phyloP scores from a whole-genome alignment of 2,888 invertebrate genomes.

The Callimorpha dominula region DNA sequence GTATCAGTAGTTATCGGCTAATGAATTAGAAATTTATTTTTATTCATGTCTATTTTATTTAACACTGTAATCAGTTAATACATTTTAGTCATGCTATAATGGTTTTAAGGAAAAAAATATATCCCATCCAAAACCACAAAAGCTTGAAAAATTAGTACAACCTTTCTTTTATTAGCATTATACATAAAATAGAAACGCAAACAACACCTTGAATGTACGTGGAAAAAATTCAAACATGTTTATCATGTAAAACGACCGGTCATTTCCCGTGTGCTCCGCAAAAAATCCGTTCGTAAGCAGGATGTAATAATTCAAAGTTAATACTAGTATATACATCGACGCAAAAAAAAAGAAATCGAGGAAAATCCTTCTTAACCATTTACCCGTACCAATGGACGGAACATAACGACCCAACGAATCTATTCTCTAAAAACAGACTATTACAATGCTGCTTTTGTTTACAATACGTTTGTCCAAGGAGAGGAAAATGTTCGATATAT shows the following conservation, averaged over 20 bases:
- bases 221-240: conserved; percentile 49
- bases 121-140: background rate
- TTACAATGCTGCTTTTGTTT: conserved; percentile 65
- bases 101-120: background rate
- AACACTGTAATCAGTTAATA: background rate
- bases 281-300: conserved; percentile 36
- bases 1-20: too few relatives aligned
- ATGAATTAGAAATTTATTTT: background rate
- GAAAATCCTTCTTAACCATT: conserved; percentile 46
- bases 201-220: conserved; percentile 35
- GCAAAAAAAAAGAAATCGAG: conserved; percentile 46
- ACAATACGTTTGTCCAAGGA: conserved; percentile 55
- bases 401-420: conserved; percentile 48
- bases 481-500: conserved; percentile 64
- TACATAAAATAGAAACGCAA: conserved; percentile 21
- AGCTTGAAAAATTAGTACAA: conserved; percentile 12
- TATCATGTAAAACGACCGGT: conserved; percentile 48
- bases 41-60: background rate
- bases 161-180: conserved; percentile 29
- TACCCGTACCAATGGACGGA: conserved; percentile 37
- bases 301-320: conserved; percentile 52
- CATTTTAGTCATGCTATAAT: background rate
- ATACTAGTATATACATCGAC: conserved; percentile 48
- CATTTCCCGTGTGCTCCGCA: conserved; percentile 40
- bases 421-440: conserved; percentile 52